Conservation (phyloP, 1,140 invertebrate species). For the Latrodectus geometricus region DNA sequence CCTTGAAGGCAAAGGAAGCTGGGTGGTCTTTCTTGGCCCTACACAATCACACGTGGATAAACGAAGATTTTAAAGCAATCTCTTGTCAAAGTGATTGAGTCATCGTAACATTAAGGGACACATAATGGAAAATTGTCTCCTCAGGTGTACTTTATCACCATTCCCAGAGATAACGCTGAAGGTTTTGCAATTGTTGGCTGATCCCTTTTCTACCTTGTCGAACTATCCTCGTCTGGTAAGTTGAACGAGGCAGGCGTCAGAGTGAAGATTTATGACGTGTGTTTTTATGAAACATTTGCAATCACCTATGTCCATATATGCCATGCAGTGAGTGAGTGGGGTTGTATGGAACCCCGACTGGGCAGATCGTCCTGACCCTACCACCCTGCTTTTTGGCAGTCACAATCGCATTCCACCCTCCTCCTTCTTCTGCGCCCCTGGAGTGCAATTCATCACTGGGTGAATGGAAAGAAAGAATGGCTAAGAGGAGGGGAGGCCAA, state of each 20-base stretch:
- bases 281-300: conserved; percentile 61
- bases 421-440: conserved; percentile 11
- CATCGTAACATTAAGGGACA: no score
- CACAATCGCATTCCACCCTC: conserved; percentile 56
- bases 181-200: conserved; percentile 27
- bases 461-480: background rate
- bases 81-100: no score
- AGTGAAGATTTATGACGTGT: conserved; percentile 53
- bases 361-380: background rate
- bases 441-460: conserved; percentile 44
- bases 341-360: conserved; percentile 4
- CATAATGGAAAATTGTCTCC: no score
- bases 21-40: no score
- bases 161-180: background rate
- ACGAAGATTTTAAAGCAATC: no score
- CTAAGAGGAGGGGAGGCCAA: background rate
- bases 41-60: no score
- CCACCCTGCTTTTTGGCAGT: background rate
- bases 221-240: conserved; percentile 36
- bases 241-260: conserved; percentile 50
- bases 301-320: conserved; percentile 51
- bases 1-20: no score
- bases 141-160: no score
- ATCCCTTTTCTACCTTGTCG: background rate
- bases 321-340: background rate